Base-by-base conservation (phyloP, 2,113 vertebrate species). In the Rhinoptilus africanus region DNA sequence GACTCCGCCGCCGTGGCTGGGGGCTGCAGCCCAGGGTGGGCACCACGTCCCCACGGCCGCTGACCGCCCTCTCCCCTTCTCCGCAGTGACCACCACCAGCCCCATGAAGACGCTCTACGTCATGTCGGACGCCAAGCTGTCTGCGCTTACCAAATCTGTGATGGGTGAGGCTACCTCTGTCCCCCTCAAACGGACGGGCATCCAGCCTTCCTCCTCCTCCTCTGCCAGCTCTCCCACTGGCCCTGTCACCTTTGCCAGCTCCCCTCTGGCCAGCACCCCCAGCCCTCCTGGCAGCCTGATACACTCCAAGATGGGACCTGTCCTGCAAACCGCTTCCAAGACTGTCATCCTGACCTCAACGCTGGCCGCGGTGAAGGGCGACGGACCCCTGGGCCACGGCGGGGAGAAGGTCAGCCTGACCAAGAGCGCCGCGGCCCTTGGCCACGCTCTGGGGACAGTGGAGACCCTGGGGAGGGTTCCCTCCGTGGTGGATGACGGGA, bases 51-150 rank as follows among this genome's bases (percentile, higher is more conserved):
- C 67, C 32, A 1, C 0, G 3, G 16, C 30, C 9, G 1, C 85
- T 93, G 86, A 96, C 67, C 21, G 0, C 1, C 3, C 17, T 66
- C 28, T 87, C 8, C 66, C 72, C 97, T 92, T 69, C 48, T 79
- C 90, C 15, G 1, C 95, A 98, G 98, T 97, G 96, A 97, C 93
- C 84, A n/a, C 76, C 88, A 63, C 87, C 85, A 97, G 98, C 93
- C 74, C 98, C 95, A 91, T 89, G 96, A 98, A 97, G 93, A 97
- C 73, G 1, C 89, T 90, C 8, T 89, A 97, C 3, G 63, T 79
- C 68, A 47, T 69, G 90, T 96, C 92, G 1, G 97, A 94, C 1
- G 91, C 97, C 60, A 85, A 91, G 85, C 95, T 97, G 26, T 96
- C 96, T 7, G 96, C 95, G 1, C 97, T 93, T 19, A 94, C 97